Evolutionary conservation across 2,888 invertebrate species (phyloP).

Genomic region (Tetragnatha montana): DNA sequence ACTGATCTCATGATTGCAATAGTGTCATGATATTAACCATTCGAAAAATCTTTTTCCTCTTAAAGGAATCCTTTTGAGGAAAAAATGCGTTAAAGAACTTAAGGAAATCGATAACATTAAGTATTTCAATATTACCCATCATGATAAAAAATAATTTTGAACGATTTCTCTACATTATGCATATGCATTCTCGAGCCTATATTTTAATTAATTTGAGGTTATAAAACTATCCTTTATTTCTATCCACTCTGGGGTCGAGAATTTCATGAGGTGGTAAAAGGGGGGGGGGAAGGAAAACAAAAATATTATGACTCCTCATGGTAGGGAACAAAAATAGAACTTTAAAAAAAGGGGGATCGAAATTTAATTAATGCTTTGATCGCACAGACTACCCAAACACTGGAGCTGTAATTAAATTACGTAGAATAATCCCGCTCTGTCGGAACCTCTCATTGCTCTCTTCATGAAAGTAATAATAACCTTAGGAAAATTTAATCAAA

Average conservation of each 20-base stretch:
- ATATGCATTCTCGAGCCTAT: no score
- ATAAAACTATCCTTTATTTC: neutral
- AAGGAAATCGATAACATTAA: no score
- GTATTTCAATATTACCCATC: no score
- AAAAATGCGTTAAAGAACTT: no score
- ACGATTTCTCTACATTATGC: no score
- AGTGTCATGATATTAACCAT: no score
- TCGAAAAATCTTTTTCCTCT: no score
- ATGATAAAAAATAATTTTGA: no score
- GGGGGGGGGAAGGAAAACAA: constrained; percentile 25
- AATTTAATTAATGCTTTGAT: constrained; percentile 64
- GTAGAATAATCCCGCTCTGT: constrained; percentile 26
- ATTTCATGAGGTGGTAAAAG: constrained; percentile 25
- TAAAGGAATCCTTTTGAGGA: no score
- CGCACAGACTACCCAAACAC: constrained; percentile 24
- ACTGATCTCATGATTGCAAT: no score
- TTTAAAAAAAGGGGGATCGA: constrained; percentile 23
- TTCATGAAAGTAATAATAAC: constrained; percentile 53
- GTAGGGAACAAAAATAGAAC: constrained; percentile 2
- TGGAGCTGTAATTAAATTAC: constrained; percentile 62
- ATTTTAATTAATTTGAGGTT: no score
- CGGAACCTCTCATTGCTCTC: constrained; percentile 34
- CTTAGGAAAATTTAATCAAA: constrained; percentile 56
- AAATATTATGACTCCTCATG: constrained; percentile 60
- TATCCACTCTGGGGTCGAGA: constrained; percentile 10